Conservation (phyloP, 2,888 invertebrate genomes). For the Mactromeris polynyma region DNA sequence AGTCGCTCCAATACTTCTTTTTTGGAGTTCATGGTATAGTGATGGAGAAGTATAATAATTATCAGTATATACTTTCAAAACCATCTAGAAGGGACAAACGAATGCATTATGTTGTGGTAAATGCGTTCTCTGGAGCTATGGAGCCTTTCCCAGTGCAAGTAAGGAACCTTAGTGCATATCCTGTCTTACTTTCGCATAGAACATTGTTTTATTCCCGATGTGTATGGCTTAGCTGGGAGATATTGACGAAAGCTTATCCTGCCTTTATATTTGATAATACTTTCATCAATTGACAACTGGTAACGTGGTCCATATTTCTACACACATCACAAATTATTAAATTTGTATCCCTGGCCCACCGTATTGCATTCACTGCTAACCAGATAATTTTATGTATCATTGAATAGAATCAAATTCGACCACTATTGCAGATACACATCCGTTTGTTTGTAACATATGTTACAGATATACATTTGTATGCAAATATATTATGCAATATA, state of each 20-base stretch:
- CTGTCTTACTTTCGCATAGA: conserved; percentile 50
- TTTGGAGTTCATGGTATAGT: not conserved
- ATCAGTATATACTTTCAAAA: not conserved
- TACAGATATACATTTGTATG: no score
- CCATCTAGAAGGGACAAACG: not conserved
- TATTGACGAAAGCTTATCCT: conserved; percentile 44
- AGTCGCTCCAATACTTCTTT: not conserved
- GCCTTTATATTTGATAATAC: no score
- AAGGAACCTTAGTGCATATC: conserved; percentile 39
- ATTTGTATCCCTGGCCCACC: no score
- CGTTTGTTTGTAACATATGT: no score
- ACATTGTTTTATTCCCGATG: conserved; percentile 46
- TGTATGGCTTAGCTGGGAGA: conserved; percentile 46
- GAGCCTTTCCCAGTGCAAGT: conserved; percentile 22
- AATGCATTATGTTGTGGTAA: conserved; percentile 21
- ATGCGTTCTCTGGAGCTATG: not conserved
- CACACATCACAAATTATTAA: no score
- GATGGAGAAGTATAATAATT: not conserved
- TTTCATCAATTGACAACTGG: no score
- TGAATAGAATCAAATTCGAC: no score
- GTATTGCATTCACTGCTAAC: no score
- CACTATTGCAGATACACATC: no score
- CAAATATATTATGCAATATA: no score
- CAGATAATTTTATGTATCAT: no score
- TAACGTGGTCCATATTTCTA: no score